phyloP scores from a whole-genome alignment of 2,888 invertebrate species.

The Boloria selene region DNA sequence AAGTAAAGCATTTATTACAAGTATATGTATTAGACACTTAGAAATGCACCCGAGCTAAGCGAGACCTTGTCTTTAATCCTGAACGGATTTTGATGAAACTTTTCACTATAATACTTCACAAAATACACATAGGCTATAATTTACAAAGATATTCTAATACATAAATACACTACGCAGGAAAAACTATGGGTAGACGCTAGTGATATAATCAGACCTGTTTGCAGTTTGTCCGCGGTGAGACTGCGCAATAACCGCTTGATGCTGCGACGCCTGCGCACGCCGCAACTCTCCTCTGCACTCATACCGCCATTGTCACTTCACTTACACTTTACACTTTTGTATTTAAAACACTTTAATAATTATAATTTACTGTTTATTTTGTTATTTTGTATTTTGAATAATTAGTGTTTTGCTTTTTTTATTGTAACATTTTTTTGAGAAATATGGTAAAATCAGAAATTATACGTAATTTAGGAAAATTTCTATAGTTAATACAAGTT shows the following conservation, averaged over 20 bases:
- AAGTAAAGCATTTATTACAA: no score
- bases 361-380: not conserved
- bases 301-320: slow-evolving; percentile 45
- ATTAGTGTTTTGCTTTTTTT: not conserved
- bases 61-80: no score
- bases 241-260: slow-evolving; percentile 77
- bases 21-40: no score
- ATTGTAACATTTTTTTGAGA: not conserved
- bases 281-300: slow-evolving; percentile 65
- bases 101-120: no score
- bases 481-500: not conserved
- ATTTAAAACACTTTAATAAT: slow-evolving; percentile 3
- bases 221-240: slow-evolving; percentile 75
- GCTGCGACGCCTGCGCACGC: slow-evolving; percentile 75
- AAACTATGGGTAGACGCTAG: not conserved
- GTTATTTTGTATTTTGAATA: not conserved
- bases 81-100: no score
- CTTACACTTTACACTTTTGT: slow-evolving; percentile 21
- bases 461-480: no score
- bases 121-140: no score
- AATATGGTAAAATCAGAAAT: slow-evolving; percentile 4
- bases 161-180: not conserved
- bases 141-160: no score
- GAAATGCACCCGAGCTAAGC: no score
- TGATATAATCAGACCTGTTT: slow-evolving; percentile 55